Base-by-base conservation (phyloP, 92 coral and sea anemone species). In the Epizoanthus scotinus region DNA sequence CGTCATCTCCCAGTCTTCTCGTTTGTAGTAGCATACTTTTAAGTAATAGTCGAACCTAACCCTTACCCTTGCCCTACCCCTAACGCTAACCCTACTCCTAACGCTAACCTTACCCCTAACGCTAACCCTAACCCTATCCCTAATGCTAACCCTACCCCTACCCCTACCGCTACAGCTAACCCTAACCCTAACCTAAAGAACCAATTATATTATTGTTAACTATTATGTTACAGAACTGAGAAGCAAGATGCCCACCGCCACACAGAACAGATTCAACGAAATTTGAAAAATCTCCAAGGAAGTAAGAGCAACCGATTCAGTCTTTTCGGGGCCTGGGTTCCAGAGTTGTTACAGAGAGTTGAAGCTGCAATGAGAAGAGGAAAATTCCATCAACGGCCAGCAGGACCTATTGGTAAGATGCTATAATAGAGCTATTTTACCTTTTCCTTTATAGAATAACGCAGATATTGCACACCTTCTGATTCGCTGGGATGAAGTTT, bases 301-400 rank as follows among this genome's bases (percentile, higher is more conserved):
- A 91, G 98, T 20, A 92, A 84, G 72, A 84, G 78, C 54, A 81
- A 95, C 83, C 86, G 86, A 54, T 86, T 95, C 61, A 87, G 84
- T 47, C 55, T 94, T 55, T 95, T 93, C 84, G 98, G 98, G 3
- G n/a, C 91, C 28, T 91, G 91, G 89, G 89, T 91, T 60, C 98
- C 98, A 53, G 98, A 95, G 10, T 83, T 95, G 52, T 21, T 91
- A 3, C 88, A 83, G 53, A 83, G 78, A 57, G 78, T 95, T 14
- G 91, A 91, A 63, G 90, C 92, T 66, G 91, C 93, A 18, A 89
- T 71, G 50, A 67, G 89, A 65, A 86, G 91, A 62, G 88, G 89
- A 25, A 78, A 77, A 53, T 95, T 95, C 73, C 98, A 95, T 73
- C 85, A 79, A 10, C 47, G 80, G 26, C 98, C 98, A 6, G 91